Evolutionary conservation across 2,888 invertebrate genomes (phyloP).

Genomic region (Omphaloscelis lunosa): DNA sequence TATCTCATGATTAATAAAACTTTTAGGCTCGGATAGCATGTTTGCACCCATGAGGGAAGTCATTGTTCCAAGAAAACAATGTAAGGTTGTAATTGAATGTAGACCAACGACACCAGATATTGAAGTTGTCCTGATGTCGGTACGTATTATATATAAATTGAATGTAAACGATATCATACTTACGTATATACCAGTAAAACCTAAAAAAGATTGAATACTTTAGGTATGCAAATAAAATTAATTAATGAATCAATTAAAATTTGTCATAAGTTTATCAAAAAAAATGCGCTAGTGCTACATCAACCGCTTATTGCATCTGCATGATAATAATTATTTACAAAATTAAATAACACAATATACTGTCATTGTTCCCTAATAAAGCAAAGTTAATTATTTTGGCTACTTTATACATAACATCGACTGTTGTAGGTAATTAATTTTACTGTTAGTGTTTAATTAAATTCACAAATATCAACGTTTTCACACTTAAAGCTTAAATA

Average conservation of each 20-base stretch:
- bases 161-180: slow-evolving; percentile 47
- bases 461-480: slow-evolving; percentile 34
- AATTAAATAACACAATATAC: slow-evolving; percentile 56
- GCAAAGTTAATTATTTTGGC: slow-evolving; percentile 62
- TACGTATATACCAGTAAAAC: slow-evolving; percentile 36
- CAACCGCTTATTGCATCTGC: slow-evolving; percentile 75
- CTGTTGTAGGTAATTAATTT: slow-evolving; percentile 47
- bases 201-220: slow-evolving; percentile 17
- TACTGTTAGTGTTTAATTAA: slow-evolving; percentile 40
- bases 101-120: slow-evolving; percentile 87
- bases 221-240: slow-evolving; percentile 32
- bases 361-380: slow-evolving; percentile 62
- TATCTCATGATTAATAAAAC: slow-evolving; percentile 68
- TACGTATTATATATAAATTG: slow-evolving; percentile 80
- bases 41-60: slow-evolving; percentile 85
- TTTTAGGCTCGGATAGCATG: slow-evolving; percentile 85
- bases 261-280: slow-evolving; percentile 30
- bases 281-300: slow-evolving; percentile 47
- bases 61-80: slow-evolving; percentile 75
- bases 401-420: slow-evolving; percentile 37
- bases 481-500: slow-evolving; percentile 70
- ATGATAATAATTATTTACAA: slow-evolving; percentile 71
- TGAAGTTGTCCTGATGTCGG: slow-evolving; percentile 80
- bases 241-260: slow-evolving; percentile 17
- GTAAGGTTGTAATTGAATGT: slow-evolving; percentile 84